phyloP scores from a whole-genome alignment of 2,113 vertebrate genomes.

The Cyrtonyx montezumae region DNA sequence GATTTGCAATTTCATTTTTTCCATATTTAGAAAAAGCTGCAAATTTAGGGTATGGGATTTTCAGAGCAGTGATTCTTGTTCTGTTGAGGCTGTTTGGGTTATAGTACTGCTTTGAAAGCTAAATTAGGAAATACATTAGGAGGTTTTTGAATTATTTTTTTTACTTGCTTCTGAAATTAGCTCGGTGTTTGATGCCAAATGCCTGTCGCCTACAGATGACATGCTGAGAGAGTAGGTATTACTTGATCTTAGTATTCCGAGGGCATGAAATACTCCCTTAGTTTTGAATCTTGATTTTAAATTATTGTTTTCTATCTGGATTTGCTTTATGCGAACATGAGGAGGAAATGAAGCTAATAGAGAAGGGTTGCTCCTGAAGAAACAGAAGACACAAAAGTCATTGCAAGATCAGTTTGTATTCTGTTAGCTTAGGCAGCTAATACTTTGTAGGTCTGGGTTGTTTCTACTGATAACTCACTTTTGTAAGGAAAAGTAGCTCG shows the following conservation, averaged over 20 bases:
- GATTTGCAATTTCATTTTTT: conserved; percentile 45
- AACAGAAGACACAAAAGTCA: conserved; percentile 14
- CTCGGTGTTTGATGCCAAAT: conserved; percentile 22
- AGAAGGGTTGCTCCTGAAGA: not conserved
- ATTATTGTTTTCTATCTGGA: not conserved
- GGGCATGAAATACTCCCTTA: not conserved
- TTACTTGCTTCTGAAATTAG: conserved; percentile 51
- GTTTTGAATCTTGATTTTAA: not conserved
- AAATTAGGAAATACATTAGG: conserved; percentile 40
- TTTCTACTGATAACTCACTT: conserved; percentile 35
- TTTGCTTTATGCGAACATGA: not conserved
- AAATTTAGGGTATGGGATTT: conserved; percentile 42
- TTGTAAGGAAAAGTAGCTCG: not conserved
- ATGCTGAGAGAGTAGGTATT: conserved; percentile 21
- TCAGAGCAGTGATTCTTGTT: conserved; percentile 28
- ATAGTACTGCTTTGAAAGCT: conserved; percentile 56
- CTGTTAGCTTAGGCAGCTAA: conserved; percentile 30
- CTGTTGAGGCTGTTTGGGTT: conserved; percentile 22
- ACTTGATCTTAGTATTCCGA: conserved; percentile 42
- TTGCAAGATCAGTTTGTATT: conserved; percentile 30
- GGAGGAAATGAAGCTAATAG: conserved; percentile 17
- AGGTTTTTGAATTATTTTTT: not conserved
- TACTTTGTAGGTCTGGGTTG: not conserved
- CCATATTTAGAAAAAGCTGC: conserved; percentile 52
- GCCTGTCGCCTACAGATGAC: not conserved